Percentiles rank a stretch among this genome's conserved stretches.
phyloP scores from a whole-genome alignment of 2,888 invertebrate species.

The Diarsia rubi region DNA sequence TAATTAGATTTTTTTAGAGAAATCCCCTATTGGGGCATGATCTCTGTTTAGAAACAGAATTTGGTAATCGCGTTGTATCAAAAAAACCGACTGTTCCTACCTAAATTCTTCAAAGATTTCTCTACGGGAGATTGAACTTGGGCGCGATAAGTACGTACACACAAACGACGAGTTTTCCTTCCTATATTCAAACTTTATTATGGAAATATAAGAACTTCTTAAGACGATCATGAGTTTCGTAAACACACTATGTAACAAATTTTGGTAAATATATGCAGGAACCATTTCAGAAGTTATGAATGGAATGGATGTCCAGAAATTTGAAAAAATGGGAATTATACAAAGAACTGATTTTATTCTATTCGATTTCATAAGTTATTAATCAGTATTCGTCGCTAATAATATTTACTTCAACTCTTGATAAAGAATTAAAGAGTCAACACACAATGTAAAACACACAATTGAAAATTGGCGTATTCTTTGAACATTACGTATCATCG shows the following conservation, averaged over 20 bases:
- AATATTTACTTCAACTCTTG: background rate
- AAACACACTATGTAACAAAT: background rate
- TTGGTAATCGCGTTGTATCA: background rate
- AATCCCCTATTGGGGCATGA: too few relatives aligned
- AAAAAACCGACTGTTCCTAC: conserved; percentile 22
- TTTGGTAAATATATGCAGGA: conserved; percentile 5
- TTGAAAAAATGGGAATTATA: too few relatives aligned
- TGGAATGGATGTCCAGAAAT: background rate
- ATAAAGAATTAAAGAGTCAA: background rate
- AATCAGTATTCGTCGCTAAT: background rate
- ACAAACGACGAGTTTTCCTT: background rate
- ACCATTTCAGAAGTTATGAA: background rate
- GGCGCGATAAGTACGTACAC: background rate
- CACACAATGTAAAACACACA: background rate
- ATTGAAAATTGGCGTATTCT: too few relatives aligned
- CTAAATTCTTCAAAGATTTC: conserved; percentile 24
- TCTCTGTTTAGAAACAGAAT: conserved; percentile 17
- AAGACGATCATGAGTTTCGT: background rate
- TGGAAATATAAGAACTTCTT: background rate
- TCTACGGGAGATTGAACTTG: conserved; percentile 14
- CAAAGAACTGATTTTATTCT: background rate
- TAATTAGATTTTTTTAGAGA: too few relatives aligned
- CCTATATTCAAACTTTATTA: conserved; percentile 16
- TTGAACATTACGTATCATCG: too few relatives aligned
- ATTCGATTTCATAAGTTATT: background rate